These are phyloP conservation scores for Spisula subtruncata DNA, from an alignment of 2,888 invertebrate genomes.

Conservation along the genomic window DNA sequence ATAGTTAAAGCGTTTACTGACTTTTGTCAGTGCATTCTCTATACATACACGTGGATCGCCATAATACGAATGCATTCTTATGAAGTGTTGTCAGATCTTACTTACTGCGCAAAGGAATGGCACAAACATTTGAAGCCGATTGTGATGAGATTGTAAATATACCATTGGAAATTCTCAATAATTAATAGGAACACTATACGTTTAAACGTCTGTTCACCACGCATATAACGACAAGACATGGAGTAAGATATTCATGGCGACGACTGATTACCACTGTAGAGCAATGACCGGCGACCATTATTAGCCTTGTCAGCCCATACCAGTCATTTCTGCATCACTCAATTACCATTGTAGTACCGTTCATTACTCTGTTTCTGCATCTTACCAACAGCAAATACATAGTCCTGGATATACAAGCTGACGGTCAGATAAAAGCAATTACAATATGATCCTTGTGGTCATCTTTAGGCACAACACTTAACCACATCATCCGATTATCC, in stretches of 20 bases:
- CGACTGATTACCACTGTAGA: too few relatives aligned
- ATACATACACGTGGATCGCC: too few relatives aligned
- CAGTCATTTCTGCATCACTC: background rate
- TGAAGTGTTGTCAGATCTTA: too few relatives aligned
- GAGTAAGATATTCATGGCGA: too few relatives aligned
- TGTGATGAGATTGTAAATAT: too few relatives aligned
- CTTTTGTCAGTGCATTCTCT: too few relatives aligned
- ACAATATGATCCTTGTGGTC: background rate
- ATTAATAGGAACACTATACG: too few relatives aligned
- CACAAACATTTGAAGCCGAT: too few relatives aligned
- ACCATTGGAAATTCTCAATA: too few relatives aligned
- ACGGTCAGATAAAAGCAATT: background rate
- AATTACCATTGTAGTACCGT: background rate
- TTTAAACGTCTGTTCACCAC: background rate
- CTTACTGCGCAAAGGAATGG: too few relatives aligned
- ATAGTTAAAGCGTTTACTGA: too few relatives aligned
- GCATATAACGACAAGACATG: too few relatives aligned
- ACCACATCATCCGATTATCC: background rate
- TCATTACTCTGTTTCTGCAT: background rate
- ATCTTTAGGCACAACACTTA: background rate
- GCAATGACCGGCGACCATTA: background rate
- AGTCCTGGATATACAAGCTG: background rate
- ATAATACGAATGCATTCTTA: background rate
- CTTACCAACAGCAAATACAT: background rate
- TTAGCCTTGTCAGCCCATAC: background rate